Base-by-base conservation (phyloP, 1,140 invertebrate genomes). In the Ceratosolen fusciceps region DNA sequence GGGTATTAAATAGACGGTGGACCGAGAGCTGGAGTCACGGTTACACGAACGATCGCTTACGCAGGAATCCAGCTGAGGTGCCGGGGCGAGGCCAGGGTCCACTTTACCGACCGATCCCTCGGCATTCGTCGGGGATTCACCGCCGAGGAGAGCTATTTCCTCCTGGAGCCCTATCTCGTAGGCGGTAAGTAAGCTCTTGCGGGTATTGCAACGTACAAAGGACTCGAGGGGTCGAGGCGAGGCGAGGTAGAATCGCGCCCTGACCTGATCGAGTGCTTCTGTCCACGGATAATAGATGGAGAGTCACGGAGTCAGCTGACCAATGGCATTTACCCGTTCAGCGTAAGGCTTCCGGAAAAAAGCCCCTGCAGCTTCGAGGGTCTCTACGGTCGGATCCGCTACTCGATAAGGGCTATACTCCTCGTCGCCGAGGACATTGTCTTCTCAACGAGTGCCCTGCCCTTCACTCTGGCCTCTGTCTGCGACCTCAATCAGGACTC, bases 301-400 rank as follows among this genome's bases (percentile, higher is more conserved):
- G 67, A 79, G 39, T 58, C 65, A 74, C 82, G 34, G 76, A 49
- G 34, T 47, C 65, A 56, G 80, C 82, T 86, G 52, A 80, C 79
- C 26, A 78, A 74, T 39, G 83, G 84, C 65, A 71, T 71, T 29
- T 87, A 86, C 71, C 83, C 83, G 67, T 87, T 87, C 81, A 83
- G 74, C 47, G 19, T 87, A 29, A 68, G 74, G 37, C 81, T 87
- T 29, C 85, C 86, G 19, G 85, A 87, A 77, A 83, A 85, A 24
- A 52, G 83, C 31, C 83, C 85, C 5, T 86, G 85, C 77, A 87
- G 86, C 52, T 87, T 87, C 80, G 86, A 87, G 75, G 86, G 86
- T 43, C 83, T 85, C 67, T 87, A 87, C 58, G 86, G 86, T 37
- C 82, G 86, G 49, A 84, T 87, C 56, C 83, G 86, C 74, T 87